Base-by-base conservation (phyloP, 2,888 invertebrate genomes). In the Drosophila phalerata region DNA sequence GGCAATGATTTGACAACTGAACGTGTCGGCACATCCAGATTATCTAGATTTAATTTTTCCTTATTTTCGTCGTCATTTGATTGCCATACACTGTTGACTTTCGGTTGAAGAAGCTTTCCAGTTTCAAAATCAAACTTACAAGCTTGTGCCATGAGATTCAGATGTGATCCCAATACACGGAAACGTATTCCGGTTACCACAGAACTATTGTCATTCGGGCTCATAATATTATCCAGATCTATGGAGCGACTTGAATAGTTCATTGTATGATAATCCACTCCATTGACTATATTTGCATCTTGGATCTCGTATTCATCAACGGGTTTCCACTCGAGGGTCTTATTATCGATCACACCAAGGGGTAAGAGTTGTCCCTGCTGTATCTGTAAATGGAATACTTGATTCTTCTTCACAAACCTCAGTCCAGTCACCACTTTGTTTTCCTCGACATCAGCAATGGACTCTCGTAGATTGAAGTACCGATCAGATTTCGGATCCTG, bases 321-420 rank as follows among this genome's bases (percentile, higher is more conserved):
- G 0, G 95, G 94, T 83, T 95, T 94, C 96, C 97, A 97, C n/a
- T 91, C 91, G 0, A 95, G 91, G 0, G 94, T 94, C 0, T 94
- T 93, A 28, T 90, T 84, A 77, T 95, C 94, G 38, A 97, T 94
- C 10, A 92, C 92, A 0, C 96, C 97, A 55, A 95, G 93, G 45
- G 95, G 94, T 9, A 95, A 89, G 13, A 97, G 92, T 55, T 93
- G 92, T 0, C 96, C 97, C 91, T 97, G 94, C 90, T 96, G 95
- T 52, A 97, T 95, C 93, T 97, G 97, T n/a, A 98, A 92, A 90
- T 97, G 96, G 83, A 98, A 95, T 19, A 98, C 94, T 60, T 95
- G 94, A 65, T 96, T 96, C 15, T 93, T 91, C 92, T 97, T 97
- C 4, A 94, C 93, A 66, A 97, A 94, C 47, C 95, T 94, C n/a